A percentile compares a stretch with the other conserved stretches of the same genome.
Evolutionary conservation across 1,140 invertebrate genomes (phyloP).

Genomic region (Zaprionus nigranus): DNA sequence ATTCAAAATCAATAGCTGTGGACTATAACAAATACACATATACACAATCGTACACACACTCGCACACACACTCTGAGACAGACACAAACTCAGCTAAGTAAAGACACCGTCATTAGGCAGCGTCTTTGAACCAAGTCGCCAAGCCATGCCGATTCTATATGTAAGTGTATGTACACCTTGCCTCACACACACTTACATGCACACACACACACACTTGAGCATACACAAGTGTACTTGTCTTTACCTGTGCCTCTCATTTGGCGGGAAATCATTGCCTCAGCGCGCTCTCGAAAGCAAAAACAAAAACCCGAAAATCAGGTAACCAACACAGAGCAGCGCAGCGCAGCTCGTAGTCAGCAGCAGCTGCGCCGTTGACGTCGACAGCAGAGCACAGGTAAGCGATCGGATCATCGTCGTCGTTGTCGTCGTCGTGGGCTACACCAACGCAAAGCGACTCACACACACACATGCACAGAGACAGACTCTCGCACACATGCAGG

Average conservation of each 20-base stretch:
- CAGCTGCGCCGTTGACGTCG: constrained; percentile 13
- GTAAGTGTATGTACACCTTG: constrained; percentile 58
- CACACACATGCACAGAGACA: not conserved
- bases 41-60: not conserved
- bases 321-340: constrained; percentile 45
- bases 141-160: constrained; percentile 26
- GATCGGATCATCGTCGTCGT: constrained; percentile 63
- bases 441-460: constrained; percentile 62
- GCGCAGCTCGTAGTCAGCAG: constrained; percentile 20
- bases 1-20: constrained; percentile 74
- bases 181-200: constrained; percentile 42
- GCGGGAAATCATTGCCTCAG: constrained; percentile 72
- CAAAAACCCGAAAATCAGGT: constrained; percentile 82
- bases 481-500: constrained; percentile 31
- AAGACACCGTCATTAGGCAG: constrained; percentile 67
- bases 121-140: constrained; percentile 57
- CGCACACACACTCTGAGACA: constrained; percentile 28
- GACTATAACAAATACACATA: constrained; percentile 24
- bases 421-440: constrained; percentile 52
- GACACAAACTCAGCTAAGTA: constrained; percentile 36
- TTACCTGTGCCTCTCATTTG: constrained; percentile 75
- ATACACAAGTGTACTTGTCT: constrained; percentile 64
- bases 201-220: constrained; percentile 3
- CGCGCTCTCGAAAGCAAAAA: constrained; percentile 60
- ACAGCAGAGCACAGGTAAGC: constrained; percentile 52